Evolutionary conservation across 1,140 invertebrate species (phyloP).

Genomic region (Brachionus manjavacas): DNA sequence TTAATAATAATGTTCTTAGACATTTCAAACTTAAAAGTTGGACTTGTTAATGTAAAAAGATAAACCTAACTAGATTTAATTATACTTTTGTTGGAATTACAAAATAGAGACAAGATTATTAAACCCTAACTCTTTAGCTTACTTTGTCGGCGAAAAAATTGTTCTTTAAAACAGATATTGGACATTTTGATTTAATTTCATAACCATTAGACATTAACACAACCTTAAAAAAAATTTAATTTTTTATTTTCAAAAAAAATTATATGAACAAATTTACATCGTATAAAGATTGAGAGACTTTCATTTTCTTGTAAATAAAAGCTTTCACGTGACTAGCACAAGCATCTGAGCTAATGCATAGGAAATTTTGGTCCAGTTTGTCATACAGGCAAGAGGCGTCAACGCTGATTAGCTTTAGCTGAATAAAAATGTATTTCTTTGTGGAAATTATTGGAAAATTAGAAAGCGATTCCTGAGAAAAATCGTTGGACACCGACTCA

Average conservation of each 20-base stretch:
- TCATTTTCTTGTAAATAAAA: slow-evolving; percentile 19
- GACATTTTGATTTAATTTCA: slow-evolving; percentile 36
- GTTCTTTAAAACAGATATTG: background rate
- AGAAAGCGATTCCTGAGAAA: background rate
- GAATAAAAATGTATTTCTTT: background rate
- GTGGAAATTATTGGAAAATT: background rate
- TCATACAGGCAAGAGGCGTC: background rate
- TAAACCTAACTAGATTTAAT: too few relatives aligned
- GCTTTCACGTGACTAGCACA: slow-evolving; percentile 5
- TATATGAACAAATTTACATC: background rate
- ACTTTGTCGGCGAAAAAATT: slow-evolving; percentile 29
- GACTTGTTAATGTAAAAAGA: too few relatives aligned
- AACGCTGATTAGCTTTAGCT: slow-evolving; percentile 14
- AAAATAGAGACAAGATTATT: background rate
- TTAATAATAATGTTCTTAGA: too few relatives aligned
- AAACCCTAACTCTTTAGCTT: background rate
- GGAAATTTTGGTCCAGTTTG: background rate
- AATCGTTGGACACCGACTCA: background rate
- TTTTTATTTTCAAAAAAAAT: background rate
- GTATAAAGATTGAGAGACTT: background rate
- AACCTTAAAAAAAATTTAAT: background rate
- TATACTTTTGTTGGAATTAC: too few relatives aligned
- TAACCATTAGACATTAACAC: slow-evolving; percentile 26
- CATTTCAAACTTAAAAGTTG: too few relatives aligned
- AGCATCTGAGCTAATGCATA: slow-evolving; percentile 3